Percentiles rank a stretch among this genome's conserved stretches.
phyloP scores from a whole-genome alignment of 2,797 vertebrate genomes.

The Squalus acanthias region DNA sequence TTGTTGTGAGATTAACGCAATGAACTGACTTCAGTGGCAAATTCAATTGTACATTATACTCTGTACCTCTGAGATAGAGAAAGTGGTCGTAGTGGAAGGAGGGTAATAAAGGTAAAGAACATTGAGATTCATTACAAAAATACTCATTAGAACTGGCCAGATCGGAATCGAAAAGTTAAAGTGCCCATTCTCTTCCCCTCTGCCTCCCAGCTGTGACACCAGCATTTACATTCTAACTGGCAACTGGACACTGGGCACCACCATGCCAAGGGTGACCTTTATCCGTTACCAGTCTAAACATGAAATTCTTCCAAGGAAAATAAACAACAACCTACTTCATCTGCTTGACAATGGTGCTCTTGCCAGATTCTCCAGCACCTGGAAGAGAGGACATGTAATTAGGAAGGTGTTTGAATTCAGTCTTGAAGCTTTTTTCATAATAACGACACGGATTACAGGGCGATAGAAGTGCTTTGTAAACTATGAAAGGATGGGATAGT shows the following conservation, averaged over 20 bases:
- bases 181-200: not conserved
- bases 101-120: too few relatives aligned
- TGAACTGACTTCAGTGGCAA: not conserved
- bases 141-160: not conserved
- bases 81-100: not conserved
- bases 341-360: slow-evolving; percentile 98
- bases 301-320: not conserved
- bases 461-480: not conserved
- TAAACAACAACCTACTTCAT: slow-evolving; percentile 82
- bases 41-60: not conserved
- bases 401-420: not conserved
- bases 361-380: slow-evolving; percentile 96
- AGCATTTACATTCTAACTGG: not conserved
- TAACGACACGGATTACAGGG: not conserved
- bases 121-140: not conserved
- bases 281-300: not conserved
- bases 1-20: not conserved
- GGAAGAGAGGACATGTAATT: slow-evolving; percentile 43
- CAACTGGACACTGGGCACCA: not conserved
- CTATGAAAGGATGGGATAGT: not conserved
- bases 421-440: not conserved
- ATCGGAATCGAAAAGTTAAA: not conserved
- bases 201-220: not conserved
- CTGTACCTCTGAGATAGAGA: not conserved
- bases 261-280: not conserved